Base-by-base conservation (phyloP, 2,113 vertebrate genomes). In the Pitta sordida region DNA sequence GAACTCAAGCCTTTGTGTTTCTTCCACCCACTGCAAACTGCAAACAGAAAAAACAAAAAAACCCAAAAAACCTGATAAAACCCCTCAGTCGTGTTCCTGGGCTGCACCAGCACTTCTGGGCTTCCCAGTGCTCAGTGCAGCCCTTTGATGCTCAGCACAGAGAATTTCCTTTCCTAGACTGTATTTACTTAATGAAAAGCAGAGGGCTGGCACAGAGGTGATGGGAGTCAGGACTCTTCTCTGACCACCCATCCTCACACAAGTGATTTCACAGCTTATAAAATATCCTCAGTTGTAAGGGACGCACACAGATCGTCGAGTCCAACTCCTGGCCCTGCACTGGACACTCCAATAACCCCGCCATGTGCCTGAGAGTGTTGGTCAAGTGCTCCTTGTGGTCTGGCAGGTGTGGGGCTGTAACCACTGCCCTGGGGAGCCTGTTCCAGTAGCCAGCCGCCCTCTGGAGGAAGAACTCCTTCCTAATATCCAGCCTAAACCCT, bases 401-500 rank as follows among this genome's bases (percentile, higher is more conserved):
- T 30, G 53, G 8, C 60, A 82, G 37, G 44, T n/a, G 39, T 0
- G 1, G 44, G 10, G 23, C n/a, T 0, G 9, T 39, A 78, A 16
- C 62, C 62, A 53, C 74, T 68, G 60, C 34, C 24, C 55, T 62
- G 34, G 30, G 39, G 39, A 83, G 21, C 53, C 62, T 60, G 46
- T 3, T 10, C 46, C 48, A 68, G n/a, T 46, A 62, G 29, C 21
- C 22, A 15, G 46, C 13, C 16, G 62, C 11, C 26, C 78, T 60
- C 39, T 48, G 62, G 13, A 10, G 3, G 10, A 75, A 34, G 23
- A 68, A 21, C 3, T 20, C 26, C 30, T 34, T 5, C 53, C 53
- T 26, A 4, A 60, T 1, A 1, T 19, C 30, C 53, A 68, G 0
- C 34, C 29, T 41, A 1, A 20, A 0, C 15, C 22, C 41, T 0